phyloP scores from a whole-genome alignment of 2,113 vertebrate species.

The Phylloscopus trochilus region DNA sequence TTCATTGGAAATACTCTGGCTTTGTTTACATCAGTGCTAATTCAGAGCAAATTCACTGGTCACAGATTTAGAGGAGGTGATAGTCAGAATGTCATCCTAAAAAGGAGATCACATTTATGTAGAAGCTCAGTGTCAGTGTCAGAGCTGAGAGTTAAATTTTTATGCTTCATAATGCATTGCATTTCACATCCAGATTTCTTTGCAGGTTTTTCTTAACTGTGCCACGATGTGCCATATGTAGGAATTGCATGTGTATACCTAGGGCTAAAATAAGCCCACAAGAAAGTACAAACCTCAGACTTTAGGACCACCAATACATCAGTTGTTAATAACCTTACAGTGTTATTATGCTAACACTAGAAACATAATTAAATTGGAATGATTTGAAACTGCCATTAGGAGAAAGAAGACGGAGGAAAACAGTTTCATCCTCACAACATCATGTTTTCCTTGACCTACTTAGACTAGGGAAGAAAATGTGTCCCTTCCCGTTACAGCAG shows the following conservation, averaged over 20 bases:
- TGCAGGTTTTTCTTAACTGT: neutral
- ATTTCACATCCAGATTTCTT: neutral
- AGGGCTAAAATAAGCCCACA: neutral
- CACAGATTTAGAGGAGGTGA: neutral
- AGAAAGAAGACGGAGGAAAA: neutral
- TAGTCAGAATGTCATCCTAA: neutral
- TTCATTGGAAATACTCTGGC: neutral
- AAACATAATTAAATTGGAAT: slow-evolving; percentile 35
- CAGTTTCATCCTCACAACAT: slow-evolving; percentile 27
- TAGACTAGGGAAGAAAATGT: slow-evolving; percentile 22
- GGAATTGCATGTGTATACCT: neutral
- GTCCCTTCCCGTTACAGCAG: slow-evolving; percentile 3
- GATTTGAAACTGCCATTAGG: slow-evolving; percentile 22
- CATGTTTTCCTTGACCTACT: slow-evolving; percentile 67
- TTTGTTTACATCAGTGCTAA: neutral
- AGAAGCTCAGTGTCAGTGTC: neutral
- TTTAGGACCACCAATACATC: neutral
- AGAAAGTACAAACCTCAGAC: neutral
- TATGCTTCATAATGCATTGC: neutral
- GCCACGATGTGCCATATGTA: neutral
- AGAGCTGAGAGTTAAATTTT: neutral
- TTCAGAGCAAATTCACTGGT: neutral
- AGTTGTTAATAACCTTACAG: slow-evolving; percentile 15
- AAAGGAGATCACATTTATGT: neutral
- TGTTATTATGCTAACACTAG: neutral